Evolutionary conservation across 2,797 vertebrate species (phyloP), one percentile per base, ranked within the genome.

Genomic region (Clarias pachynema): DNA sequence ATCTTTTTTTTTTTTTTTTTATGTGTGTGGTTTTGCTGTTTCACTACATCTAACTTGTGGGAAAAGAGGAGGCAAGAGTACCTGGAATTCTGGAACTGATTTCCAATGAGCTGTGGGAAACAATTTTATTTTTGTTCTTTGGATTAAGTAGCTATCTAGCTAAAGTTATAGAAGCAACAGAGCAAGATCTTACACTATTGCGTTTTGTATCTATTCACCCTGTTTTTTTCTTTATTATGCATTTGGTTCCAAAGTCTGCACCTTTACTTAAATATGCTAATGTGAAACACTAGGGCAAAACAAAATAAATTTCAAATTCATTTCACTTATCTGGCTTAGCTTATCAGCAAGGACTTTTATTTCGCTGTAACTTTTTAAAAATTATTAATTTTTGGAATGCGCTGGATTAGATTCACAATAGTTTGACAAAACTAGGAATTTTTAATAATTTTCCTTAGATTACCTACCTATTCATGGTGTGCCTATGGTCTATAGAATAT

Each of bases 401-500:
- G 37, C 10, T 60, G 5, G 10, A n/a, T 78, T 15, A 24, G 3
- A 20, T 4, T 78, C 56, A 37, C 14, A 59, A 77, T 2, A 10
- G 5, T 44, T 24, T n/a, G 22, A 6, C 12, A 26, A 14, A 26
- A 29, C 29, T 22, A 22, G 3, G 29, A 37, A 6, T 12, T 57
- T 72, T 34, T 80, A 15, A 85, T 31, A 62, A 26, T 49, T 34
- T 49, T 9, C 5, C 53, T 34, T 34, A 49, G 10, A 84, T 84
- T 29, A 53, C 0, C 1, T 15, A 65, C 6, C 9, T 65, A 5
- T 72, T 37, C 18, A 66, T 10, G 40, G 77, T 63, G n/a, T 29
- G 59, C n/a, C 18, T 18, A 5, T 1, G 5, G 37, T 57, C 22
- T 34, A 37, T 2, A 26, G 59, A 81, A 37, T 34, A 8, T 8